phyloP scores from a whole-genome alignment of 2,113 vertebrate genomes.

The Otolemur garnettii region DNA sequence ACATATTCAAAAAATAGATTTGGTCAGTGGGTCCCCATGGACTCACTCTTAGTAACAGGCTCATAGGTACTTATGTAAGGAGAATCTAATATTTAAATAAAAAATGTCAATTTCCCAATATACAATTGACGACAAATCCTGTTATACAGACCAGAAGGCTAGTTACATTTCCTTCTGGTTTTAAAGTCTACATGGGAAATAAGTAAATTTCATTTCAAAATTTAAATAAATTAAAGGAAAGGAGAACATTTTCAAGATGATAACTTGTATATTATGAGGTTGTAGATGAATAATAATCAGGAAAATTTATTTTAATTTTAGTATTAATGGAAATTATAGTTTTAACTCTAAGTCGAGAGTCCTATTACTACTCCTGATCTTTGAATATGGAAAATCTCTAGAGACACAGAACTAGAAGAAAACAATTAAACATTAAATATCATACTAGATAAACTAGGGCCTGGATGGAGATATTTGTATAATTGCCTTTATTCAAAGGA shows the following conservation, averaged over 20 bases:
- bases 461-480: not conserved
- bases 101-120: constrained; percentile 56
- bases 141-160: constrained; percentile 20
- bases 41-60: not conserved
- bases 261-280: constrained; percentile 26
- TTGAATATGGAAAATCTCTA: not conserved
- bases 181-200: constrained; percentile 42
- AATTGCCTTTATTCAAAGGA: constrained; percentile 17
- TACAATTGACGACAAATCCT: constrained; percentile 37
- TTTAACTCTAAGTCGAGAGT: constrained; percentile 44
- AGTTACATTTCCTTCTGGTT: not conserved
- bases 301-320: constrained; percentile 50
- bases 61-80: not conserved
- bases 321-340: constrained; percentile 54
- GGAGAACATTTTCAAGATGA: constrained; percentile 6
- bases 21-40: not conserved
- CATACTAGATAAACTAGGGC: constrained; percentile 34
- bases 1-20: not conserved
- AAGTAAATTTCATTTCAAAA: constrained; percentile 55
- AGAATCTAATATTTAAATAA: constrained; percentile 50
- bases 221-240: constrained; percentile 58
- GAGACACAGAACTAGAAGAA: not conserved
- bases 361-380: constrained; percentile 14
- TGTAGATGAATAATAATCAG: not conserved
- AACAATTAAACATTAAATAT: constrained; percentile 21